A percentile compares a stretch with the other conserved stretches of the same genome.
Conservation (phyloP, 2,797 vertebrate species). For the Scarus forsteni region DNA sequence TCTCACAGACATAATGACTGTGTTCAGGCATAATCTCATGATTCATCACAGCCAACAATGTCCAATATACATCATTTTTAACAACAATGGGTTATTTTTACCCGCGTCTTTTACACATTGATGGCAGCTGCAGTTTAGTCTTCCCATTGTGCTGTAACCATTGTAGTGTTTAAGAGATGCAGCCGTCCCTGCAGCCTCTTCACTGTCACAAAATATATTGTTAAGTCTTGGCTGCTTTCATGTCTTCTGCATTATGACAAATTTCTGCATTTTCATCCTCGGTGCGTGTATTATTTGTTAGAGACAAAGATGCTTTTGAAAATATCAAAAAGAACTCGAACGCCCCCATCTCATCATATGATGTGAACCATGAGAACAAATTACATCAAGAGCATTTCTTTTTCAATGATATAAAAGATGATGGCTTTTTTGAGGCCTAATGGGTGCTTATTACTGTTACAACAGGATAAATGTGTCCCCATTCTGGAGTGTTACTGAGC, state of each 20-base stretch:
- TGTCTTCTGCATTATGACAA: constrained; percentile 24
- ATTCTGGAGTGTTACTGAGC: constrained; percentile 28
- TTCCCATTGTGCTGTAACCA: constrained; percentile 19
- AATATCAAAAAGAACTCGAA: constrained; percentile 2
- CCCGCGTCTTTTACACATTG: not conserved
- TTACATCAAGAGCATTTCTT: not conserved
- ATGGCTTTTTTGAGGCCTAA: constrained; percentile 14
- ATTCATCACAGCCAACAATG: constrained; percentile 1
- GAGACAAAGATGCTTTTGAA: constrained; percentile 3
- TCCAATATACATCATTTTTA: constrained; percentile 26
- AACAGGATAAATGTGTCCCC: constrained; percentile 11
- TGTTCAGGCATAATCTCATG: not conserved
- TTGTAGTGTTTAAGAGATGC: not conserved
- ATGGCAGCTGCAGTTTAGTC: constrained; percentile 1
- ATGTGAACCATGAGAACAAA: not conserved
- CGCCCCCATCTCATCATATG: not conserved
- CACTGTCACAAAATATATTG: constrained; percentile 10
- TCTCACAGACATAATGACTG: too few species aligned
- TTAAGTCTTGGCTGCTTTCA: constrained; percentile 20
- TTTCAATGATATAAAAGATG: not conserved
- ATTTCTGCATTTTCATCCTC: not conserved
- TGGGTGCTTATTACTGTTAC: constrained; percentile 3
- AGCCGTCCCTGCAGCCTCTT: constrained; percentile 22
- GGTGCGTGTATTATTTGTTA: not conserved
- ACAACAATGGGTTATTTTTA: constrained; percentile 8